A percentile compares a stretch with the other conserved stretches of the same genome.
Evolutionary conservation across 2,888 invertebrate genomes (phyloP).

Genomic region (Octonoba sinensis): DNA sequence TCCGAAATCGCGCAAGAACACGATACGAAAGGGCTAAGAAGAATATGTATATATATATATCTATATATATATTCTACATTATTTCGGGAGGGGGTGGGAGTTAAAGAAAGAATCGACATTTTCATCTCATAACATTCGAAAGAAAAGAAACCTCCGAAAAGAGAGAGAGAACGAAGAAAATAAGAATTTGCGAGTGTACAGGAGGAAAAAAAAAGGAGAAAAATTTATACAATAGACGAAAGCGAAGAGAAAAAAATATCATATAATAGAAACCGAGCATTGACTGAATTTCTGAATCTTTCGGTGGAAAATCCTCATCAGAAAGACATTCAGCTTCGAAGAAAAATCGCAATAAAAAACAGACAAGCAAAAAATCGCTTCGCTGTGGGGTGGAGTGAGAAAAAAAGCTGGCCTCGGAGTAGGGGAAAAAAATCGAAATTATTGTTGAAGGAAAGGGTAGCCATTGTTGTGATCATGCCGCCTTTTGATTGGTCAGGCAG

Average conservation of each 20-base stretch:
- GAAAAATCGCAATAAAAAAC: conserved; percentile 10
- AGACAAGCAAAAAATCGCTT: conserved; percentile 35
- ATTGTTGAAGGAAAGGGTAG: conserved; percentile 35
- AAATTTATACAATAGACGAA: conserved; percentile 38
- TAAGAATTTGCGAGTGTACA: conserved; percentile 3
- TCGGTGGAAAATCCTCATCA: conserved; percentile 63
- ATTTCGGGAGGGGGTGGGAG: conserved; percentile 28
- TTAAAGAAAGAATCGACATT: conserved; percentile 63
- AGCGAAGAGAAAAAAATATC: conserved; percentile 20
- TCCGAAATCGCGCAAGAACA: conserved; percentile 41
- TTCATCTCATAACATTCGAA: conserved; percentile 62
- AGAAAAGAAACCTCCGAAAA: conserved; percentile 24
- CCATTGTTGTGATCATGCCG: conserved; percentile 53
- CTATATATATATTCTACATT: conserved; percentile 4
- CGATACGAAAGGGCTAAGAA: conserved; percentile 28
- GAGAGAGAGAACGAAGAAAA: conserved; percentile 17
- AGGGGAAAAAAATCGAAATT: conserved; percentile 33
- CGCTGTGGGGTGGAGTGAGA: conserved; percentile 38
- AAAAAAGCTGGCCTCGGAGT: conserved; percentile 18
- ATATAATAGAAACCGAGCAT: conserved; percentile 63
- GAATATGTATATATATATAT: too few relatives aligned
- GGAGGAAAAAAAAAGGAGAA: conserved; percentile 13
- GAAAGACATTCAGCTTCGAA: conserved; percentile 53
- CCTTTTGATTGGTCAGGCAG: conserved; percentile 60
- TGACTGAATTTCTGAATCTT: conserved; percentile 61